Evolutionary conservation across 1,140 invertebrate genomes (phyloP), one percentile per base, ranked within the genome.

Genomic region (Eriosoma lanigerum): DNA sequence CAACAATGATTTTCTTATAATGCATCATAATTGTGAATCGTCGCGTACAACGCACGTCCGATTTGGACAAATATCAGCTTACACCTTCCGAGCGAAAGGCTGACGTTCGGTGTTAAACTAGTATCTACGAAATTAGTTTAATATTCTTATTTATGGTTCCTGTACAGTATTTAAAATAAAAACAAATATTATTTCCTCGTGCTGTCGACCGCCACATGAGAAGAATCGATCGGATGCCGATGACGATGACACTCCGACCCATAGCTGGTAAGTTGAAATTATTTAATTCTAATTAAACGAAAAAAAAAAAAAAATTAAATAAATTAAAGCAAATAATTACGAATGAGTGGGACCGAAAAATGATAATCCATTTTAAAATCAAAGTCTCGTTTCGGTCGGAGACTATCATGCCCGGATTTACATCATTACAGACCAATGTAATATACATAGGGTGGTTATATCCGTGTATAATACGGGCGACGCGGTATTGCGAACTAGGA

Each of bases 211-310:
- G 70, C 38, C 3, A 50, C n/a, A 73, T 32, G 50, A 73, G n/a
- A n/a, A n/a, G n/a, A n/a, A n/a, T n/a, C n/a, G 17, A 73, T 73
- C 70, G 12, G 26, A 56, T 75, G 29, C 72, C 52, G 10, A 75
- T n/a, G 32, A 75, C 72, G 52, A 75, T 75, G 72, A 58, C 13
- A 75, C 29, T 58, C 44, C 50, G 72, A 75, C 12, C 21, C n/a
- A 15, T 44, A 58, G n/a, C n/a, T n/a, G 52, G 72, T 75, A 75
- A 75, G 72, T 38, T 5, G 21, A 26, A 52, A 52, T 24, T 72
- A 29, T 72, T 72, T n/a, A n/a, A n/a, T n/a, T n/a, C n/a, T n/a
- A n/a, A n/a, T n/a, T n/a, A n/a, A n/a, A n/a, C n/a, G n/a, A n/a
- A n/a, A n/a, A n/a, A n/a, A n/a, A n/a, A n/a, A n/a, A n/a, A n/a